These are phyloP conservation scores for Tonatia bakeri DNA, from an alignment of 2,113 vertebrate genomes.

Conservation along the genomic window DNA sequence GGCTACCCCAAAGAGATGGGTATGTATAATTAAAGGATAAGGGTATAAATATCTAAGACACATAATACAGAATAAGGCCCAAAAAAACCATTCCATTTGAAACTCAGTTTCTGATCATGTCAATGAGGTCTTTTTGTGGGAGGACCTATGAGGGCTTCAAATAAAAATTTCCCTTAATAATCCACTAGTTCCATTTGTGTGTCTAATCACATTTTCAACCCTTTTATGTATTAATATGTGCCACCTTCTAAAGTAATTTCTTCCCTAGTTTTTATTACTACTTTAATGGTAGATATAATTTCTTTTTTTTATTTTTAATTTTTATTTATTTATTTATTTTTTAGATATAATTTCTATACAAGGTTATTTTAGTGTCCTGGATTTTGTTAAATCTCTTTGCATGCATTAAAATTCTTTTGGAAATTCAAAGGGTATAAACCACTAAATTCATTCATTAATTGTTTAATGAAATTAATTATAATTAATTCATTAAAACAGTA, in stretches of 20 bases:
- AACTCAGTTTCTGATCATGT: constrained; percentile 2
- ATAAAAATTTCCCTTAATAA: constrained; percentile 1
- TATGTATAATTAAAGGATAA: neutral
- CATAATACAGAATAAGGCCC: neutral
- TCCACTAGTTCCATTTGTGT: neutral
- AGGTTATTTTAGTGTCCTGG: neutral
- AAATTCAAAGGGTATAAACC: neutral
- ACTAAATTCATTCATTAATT: constrained; percentile 6
- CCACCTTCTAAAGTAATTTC: neutral
- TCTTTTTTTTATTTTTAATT: too few species aligned
- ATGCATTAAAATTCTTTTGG: neutral
- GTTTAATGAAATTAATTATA: neutral
- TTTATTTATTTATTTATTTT: too few species aligned
- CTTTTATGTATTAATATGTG: constrained; percentile 2
- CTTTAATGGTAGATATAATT: neutral
- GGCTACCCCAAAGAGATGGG: neutral
- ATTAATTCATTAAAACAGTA: neutral
- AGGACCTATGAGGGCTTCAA: neutral
- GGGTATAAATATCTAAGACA: neutral
- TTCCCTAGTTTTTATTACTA: neutral
- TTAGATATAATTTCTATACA: neutral
- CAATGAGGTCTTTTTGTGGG: neutral
- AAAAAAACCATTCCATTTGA: neutral
- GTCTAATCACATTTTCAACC: neutral
- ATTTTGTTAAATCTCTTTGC: neutral